These are phyloP conservation scores for Stictonetta naevosa DNA, from an alignment of 2,113 vertebrate species.

Conservation along the genomic window DNA sequence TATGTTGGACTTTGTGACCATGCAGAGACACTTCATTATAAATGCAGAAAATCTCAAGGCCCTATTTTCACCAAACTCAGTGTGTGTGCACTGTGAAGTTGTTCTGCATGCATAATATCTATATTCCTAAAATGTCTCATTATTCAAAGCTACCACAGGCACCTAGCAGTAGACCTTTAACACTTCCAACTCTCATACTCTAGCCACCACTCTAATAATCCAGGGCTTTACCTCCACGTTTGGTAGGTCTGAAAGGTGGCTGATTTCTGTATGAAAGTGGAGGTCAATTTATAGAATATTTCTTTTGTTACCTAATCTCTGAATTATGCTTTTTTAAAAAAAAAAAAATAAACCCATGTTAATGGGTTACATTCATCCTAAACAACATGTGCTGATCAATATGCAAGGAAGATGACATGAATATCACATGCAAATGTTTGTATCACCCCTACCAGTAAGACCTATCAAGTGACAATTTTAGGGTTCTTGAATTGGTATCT, in stretches of 20 bases:
- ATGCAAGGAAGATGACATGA: not conserved
- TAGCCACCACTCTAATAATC: not conserved
- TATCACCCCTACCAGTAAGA: not conserved
- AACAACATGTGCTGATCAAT: not conserved
- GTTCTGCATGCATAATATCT: not conserved
- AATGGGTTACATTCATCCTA: not conserved
- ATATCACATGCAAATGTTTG: not conserved
- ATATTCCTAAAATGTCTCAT: not conserved
- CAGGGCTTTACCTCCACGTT: not conserved
- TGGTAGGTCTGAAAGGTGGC: not conserved
- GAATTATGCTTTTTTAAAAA: not conserved
- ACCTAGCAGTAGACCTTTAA: not conserved
- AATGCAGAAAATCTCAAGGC: not conserved
- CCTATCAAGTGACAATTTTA: not conserved
- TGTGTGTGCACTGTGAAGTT: not conserved
- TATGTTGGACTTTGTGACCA: not conserved
- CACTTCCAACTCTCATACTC: not conserved
- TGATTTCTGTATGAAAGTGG: not conserved
- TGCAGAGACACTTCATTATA: not conserved
- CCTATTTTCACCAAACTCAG: not conserved
- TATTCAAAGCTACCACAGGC: not conserved
- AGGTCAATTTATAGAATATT: not conserved
- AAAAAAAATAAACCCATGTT: not conserved
- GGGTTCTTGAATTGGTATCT: constrained; percentile 12
- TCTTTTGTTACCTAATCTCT: not conserved